Base-by-base conservation (phyloP, 2,888 invertebrate species). In the Phortica magna region DNA sequence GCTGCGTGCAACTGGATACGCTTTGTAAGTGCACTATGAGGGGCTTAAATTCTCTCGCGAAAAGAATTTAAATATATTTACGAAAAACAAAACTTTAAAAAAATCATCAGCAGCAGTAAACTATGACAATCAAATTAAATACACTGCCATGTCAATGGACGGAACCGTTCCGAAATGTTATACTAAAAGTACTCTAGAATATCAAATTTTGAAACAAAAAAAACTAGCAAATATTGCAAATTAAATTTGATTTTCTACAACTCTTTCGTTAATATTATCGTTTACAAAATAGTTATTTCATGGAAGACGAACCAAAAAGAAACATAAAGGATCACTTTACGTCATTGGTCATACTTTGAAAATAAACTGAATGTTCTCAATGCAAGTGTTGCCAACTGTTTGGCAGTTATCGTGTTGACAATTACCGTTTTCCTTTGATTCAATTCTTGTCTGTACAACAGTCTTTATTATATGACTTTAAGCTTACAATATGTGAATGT, bases 141-240 rank as follows among this genome's bases (percentile, higher is more conserved):
- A 81, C 79, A 77, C 80, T 83, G 83, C 85, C 83, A 81, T 85
- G 83, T 83, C 85, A 84, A 55, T 85, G 85, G 85, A 85, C 85
- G 85, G 85, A 85, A 84, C 84, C 87, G 84, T 88, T 88, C 79
- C 87, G 78, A 79, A 76, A 80, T 55, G 55, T 17, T 19, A 7
- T 61, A 10, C 10, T 22, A 61, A 19, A 61, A 17, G 17, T 61
- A 9, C 31, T 31, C 31, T 4, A 31, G 19, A 61, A 22, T 22
- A 61, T 61, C 22, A 22, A 61, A 31, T 31, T 31, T 7, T 61
- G 7, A 17, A 61, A 61, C 10, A 61, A 59, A 59, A 17, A 19
- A 59, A 12, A 7, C 10, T 17, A 22, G 10, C 10, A 61, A 4
- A 61, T 61, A 19, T 22, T 61, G 48, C 48, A 48, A 14, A 14